These are phyloP conservation scores for Pseudococcus longispinus DNA, from an alignment of 2,888 invertebrate species.

Conservation along the genomic window DNA sequence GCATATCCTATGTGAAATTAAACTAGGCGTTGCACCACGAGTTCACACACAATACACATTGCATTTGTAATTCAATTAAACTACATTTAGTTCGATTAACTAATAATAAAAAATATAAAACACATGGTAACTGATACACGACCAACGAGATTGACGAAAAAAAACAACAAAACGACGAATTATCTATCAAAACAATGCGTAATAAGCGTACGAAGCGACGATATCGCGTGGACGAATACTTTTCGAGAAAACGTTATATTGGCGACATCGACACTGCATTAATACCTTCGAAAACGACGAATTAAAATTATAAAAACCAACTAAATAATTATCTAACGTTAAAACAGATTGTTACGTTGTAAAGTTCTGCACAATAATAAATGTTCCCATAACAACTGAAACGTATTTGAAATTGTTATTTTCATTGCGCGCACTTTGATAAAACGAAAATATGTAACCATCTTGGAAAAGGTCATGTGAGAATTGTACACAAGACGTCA, in stretches of 20 bases:
- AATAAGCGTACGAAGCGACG: constrained; percentile 15
- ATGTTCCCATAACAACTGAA: constrained; percentile 54
- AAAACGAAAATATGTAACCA: constrained; percentile 59
- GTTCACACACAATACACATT: constrained; percentile 29
- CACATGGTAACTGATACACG: constrained; percentile 26
- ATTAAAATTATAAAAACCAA: constrained; percentile 9
- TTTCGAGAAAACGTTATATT: constrained; percentile 16
- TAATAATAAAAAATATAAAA: neutral
- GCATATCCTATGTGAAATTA: constrained; percentile 33
- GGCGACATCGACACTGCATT: constrained; percentile 9
- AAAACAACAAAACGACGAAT: neutral
- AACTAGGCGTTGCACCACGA: constrained; percentile 44
- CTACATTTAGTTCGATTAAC: neutral
- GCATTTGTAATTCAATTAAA: neutral
- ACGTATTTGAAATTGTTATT: constrained; percentile 53
- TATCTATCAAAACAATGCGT: constrained; percentile 42
- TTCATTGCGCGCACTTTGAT: constrained; percentile 53
- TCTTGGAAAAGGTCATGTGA: constrained; percentile 63
- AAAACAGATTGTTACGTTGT: constrained; percentile 26
- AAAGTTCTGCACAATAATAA: constrained; percentile 48
- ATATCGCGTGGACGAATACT: constrained; percentile 44
- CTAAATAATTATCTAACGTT: constrained; percentile 49
- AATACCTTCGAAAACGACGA: neutral
- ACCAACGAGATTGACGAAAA: neutral
- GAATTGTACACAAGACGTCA: constrained; percentile 58